Evolutionary conservation across 2,113 vertebrate species (phyloP), one percentile per base, ranked within the genome.

Genomic region (Corythornis madagascariensis): DNA sequence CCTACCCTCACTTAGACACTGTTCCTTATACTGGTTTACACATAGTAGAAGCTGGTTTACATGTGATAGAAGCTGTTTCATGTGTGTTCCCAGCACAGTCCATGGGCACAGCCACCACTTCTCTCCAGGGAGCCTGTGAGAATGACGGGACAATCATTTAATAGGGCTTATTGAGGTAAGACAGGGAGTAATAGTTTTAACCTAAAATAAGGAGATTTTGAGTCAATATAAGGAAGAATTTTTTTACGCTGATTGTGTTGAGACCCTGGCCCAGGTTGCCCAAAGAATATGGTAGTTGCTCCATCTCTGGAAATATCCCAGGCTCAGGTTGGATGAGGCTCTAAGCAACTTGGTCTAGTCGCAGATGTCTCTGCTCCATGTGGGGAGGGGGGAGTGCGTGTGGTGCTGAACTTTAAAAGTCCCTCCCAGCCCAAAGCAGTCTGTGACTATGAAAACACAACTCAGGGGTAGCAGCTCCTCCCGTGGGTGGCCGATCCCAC

Each of bases 81-180:
- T 0, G 2, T 3, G 24, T 0, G 10, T 6, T 15, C 6, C 25
- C 5, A 3, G 50, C 15, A 1, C 33, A 6, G 38, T 20, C 48
- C 3, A 2, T 0, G 26, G 20, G 29, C 22, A 28, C 7, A 2
- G 12, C 59, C 25, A 2, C 12, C 6, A 22, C 16, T 26, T 25
- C 18, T 38, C 77, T n/a, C 7, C 42, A 1, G 5, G 29, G 8
- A 20, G 18, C 29, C 55, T 56, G 17, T 11, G 11, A 56, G 29
- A 56, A 56, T 31, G 29, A 56, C 6, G 16, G 28, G 52, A 55
- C 52, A 55, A 55, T 29, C 28, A 29, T 28, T 55, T 55, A 55
- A 17, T 28, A 55, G 28, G 52, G 9, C 52, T 13, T 55, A 13
- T 15, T 53, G 52, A 7, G 52, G 13, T 26, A 53, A 26, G 52